Base-by-base conservation (phyloP, 2,888 invertebrate genomes). In the Agrotis puta region DNA sequence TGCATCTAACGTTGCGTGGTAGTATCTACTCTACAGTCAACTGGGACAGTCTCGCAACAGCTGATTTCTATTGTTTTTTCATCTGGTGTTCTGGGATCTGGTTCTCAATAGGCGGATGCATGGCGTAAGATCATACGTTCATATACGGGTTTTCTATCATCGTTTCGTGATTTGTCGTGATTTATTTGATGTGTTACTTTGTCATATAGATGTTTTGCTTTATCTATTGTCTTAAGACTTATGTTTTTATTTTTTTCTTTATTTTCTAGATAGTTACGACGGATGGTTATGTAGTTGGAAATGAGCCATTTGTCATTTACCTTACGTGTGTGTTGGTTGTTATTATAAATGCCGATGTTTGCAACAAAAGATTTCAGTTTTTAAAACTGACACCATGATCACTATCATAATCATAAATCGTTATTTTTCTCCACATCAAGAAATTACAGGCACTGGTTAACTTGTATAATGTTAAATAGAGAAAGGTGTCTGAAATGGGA, bases 31-130 rank as follows among this genome's bases (percentile, higher is more conserved):
- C 56, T 16, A 39, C 39, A 39, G 11, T 39, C 64, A 72, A 77
- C 33, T 70, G 47, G 74, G 61, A 67, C 69, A 63, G 18, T 81
- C 64, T 61, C 56, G 83, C 71, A 83, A 83, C 58, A 68, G 48
- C 68, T 67, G 77, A 82, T 74, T 74, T 79, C 79, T 67, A 83
- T 83, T 83, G 83, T 83, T 79, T 83, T 83, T 82, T 69, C 73
- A 81, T 79, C 69, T 76, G 61, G 54, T 24, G 56, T 57, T 70
- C 79, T 81, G 72, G 45, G 68, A 83, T 72, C 73, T 69, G 64
- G 66, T 76, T 83, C 66, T 74, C 72, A 81, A 81, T 64, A 68
- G 73, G 69, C 69, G 71, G 68, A 74, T 72, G 70, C 16, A 54
- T 83, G 78, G 50, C 78, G 79, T 66, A 79, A 83, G 33, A 53